These are phyloP conservation scores for Synanthedon vespiformis DNA, from an alignment of 2,888 invertebrate genomes.

Conservation along the genomic window DNA sequence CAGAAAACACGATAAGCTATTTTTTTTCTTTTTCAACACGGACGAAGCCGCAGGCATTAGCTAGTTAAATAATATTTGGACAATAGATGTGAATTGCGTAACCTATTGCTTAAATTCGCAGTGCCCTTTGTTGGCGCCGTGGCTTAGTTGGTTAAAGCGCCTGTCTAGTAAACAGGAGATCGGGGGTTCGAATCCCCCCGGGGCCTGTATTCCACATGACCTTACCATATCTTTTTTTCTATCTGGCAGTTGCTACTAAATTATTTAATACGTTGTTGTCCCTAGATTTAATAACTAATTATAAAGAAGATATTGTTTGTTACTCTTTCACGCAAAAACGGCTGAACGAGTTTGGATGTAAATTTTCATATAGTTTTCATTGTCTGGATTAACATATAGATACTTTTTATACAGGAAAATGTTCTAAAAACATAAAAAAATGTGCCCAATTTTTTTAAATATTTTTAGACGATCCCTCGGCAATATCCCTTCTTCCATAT, in stretches of 20 bases:
- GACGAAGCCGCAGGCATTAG: too few relatives aligned
- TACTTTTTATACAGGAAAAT: too few relatives aligned
- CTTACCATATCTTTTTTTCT: conserved; percentile 5
- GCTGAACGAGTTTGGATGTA: too few relatives aligned
- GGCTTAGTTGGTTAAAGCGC: conserved; percentile 72
- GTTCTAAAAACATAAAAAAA: too few relatives aligned
- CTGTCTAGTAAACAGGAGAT: conserved; percentile 72
- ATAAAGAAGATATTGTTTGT: background rate
- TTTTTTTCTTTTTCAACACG: too few relatives aligned
- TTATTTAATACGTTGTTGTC: background rate
- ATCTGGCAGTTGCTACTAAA: background rate
- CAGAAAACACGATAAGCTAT: too few relatives aligned
- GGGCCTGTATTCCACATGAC: conserved; percentile 34
- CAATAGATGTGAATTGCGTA: background rate
- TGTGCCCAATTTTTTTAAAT: too few relatives aligned
- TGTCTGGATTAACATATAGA: too few relatives aligned
- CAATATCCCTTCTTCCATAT: too few relatives aligned
- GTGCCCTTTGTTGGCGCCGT: conserved; percentile 42
- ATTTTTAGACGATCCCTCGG: too few relatives aligned
- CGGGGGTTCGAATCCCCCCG: conserved; percentile 71
- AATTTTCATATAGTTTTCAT: too few relatives aligned
- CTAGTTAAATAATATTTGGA: background rate
- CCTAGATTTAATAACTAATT: background rate
- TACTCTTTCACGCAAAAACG: too few relatives aligned
- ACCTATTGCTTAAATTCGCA: conserved; percentile 23